phyloP scores from a whole-genome alignment of 2,797 vertebrate genomes.

The Spea hammondii region DNA sequence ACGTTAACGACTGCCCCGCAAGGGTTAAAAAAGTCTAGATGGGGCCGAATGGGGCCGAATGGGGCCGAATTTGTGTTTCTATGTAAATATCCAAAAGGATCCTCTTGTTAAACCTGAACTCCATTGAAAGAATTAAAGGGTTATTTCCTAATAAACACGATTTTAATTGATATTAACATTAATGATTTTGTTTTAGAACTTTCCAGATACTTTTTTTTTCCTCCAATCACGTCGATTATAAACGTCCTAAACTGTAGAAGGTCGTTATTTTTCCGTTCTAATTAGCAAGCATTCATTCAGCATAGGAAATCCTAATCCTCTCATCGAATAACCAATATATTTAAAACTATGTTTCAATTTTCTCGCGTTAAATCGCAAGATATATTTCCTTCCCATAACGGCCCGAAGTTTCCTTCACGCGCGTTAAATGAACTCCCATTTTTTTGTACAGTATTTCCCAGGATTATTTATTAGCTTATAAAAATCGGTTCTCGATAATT shows the following conservation, averaged over 20 bases:
- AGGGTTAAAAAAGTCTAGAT: too few species aligned
- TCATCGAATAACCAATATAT: not conserved
- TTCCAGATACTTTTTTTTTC: not conserved
- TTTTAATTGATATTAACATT: too few species aligned
- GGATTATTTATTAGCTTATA: slow-evolving; percentile 33
- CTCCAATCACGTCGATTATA: not conserved
- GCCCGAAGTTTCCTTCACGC: not conserved
- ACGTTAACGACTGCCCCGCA: too few species aligned
- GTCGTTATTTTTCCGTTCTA: slow-evolving; percentile 26
- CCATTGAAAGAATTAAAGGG: too few species aligned
- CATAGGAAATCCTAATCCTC: not conserved
- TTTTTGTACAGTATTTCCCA: not conserved
- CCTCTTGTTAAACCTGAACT: too few species aligned
- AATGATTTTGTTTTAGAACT: not conserved
- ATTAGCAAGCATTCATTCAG: slow-evolving; percentile 28
- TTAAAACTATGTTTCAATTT: not conserved
- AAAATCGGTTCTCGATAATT: slow-evolving; percentile 15
- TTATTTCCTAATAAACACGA: too few species aligned
- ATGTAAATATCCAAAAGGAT: too few species aligned
- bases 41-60: too few species aligned
- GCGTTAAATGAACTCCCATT: slow-evolving; percentile 9
- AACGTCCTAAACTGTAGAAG: not conserved
- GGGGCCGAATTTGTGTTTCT: too few species aligned
- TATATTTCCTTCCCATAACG: slow-evolving; percentile 4
- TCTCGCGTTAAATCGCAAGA: not conserved